Evolutionary conservation across 1,140 invertebrate species (phyloP).

Genomic region (Steinernema khuongi): DNA sequence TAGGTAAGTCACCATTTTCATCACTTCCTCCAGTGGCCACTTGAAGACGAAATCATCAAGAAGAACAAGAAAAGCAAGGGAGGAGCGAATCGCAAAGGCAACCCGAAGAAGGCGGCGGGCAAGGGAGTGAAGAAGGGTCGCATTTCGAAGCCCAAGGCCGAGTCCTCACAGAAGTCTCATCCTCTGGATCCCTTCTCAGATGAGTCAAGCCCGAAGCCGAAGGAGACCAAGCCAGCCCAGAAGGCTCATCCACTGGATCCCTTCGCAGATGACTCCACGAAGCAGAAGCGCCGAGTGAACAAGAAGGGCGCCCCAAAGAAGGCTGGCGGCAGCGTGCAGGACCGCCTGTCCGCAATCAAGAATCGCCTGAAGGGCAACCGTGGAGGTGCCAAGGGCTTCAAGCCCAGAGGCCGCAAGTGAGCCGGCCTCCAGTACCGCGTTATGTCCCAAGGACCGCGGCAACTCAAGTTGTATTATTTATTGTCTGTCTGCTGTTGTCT

Average conservation of each 20-base stretch:
- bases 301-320: background rate
- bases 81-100: background rate
- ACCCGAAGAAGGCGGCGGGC: background rate
- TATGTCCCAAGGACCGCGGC: background rate
- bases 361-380: background rate
- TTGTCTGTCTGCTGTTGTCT: background rate
- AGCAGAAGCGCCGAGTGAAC: background rate
- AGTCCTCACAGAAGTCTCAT: background rate
- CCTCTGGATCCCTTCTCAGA: background rate
- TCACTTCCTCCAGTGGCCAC: background rate
- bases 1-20: background rate
- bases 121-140: slow-evolving; percentile 6
- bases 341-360: background rate
- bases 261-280: background rate
- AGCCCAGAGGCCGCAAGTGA: background rate
- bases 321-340: background rate
- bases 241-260: background rate
- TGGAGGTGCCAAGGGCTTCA: background rate
- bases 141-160: background rate
- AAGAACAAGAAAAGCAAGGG: background rate
- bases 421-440: background rate
- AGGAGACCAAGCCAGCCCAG: background rate
- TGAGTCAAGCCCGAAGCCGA: background rate
- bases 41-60: slow-evolving; percentile 1
- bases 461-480: background rate